Evolutionary conservation across 1,140 invertebrate species (phyloP).

Genomic region (Aradophagus sp.): DNA sequence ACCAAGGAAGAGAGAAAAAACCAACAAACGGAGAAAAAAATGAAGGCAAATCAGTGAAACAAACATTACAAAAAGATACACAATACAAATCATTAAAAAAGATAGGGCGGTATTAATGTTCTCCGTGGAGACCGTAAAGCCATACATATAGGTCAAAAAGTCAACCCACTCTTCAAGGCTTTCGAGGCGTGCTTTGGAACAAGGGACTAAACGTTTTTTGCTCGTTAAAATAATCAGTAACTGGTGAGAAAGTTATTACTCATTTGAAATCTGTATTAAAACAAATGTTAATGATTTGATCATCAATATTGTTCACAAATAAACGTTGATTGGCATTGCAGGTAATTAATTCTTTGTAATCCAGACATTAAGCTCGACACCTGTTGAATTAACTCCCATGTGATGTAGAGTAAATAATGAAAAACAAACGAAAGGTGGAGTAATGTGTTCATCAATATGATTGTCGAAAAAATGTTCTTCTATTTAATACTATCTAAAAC

Average conservation of each 20-base stretch:
- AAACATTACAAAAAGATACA: not conserved
- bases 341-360: slow-evolving; percentile 16
- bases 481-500: no score
- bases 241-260: no score
- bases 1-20: not conserved
- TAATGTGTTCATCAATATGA: no score
- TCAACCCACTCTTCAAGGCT: slow-evolving; percentile 19
- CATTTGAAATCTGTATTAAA: no score
- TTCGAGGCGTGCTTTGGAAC: slow-evolving; percentile 1
- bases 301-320: not conserved
- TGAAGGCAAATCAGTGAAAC: slow-evolving; percentile 10
- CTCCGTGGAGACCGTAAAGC: slow-evolving; percentile 15
- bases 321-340: not conserved
- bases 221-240: not conserved
- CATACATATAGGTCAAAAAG: slow-evolving; percentile 22
- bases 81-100: no score
- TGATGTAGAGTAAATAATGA: not conserved
- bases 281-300: no score
- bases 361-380: not conserved
- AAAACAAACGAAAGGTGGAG: not conserved
- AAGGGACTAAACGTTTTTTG: slow-evolving; percentile 3
- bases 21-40: slow-evolving; percentile 4
- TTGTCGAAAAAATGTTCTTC: no score
- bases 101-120: slow-evolving; percentile 14
- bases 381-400: slow-evolving; percentile 1